Evolutionary conservation across 1,140 invertebrate genomes (phyloP).

Genomic region (Cryptotermes secundus): DNA sequence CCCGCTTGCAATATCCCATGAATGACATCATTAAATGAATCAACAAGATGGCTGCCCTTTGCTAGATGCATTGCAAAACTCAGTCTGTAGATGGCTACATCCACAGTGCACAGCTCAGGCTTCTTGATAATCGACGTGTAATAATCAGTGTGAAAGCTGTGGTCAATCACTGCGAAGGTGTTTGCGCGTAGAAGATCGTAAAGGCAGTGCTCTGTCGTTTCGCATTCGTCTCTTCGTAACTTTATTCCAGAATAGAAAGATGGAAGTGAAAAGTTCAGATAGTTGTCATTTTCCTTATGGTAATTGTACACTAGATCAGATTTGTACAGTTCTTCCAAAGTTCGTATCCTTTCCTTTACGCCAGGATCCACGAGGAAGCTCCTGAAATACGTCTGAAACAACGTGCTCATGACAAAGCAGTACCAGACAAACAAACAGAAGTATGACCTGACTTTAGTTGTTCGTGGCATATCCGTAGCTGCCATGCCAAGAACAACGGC

Average conservation of each 20-base stretch:
- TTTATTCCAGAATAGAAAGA: background rate
- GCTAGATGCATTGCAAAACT: background rate
- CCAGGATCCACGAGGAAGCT: background rate
- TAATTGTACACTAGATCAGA: background rate
- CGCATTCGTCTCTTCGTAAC: background rate
- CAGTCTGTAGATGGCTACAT: background rate
- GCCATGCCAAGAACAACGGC: background rate
- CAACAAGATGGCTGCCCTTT: background rate
- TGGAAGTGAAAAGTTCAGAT: background rate
- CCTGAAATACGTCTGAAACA: background rate
- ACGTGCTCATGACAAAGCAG: background rate
- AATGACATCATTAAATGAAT: background rate
- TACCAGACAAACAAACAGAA: constrained; percentile 5
- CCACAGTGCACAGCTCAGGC: background rate
- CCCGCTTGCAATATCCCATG: background rate
- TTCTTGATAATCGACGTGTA: background rate
- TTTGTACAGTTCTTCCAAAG: background rate
- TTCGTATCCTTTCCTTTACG: background rate
- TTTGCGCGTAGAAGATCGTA: background rate
- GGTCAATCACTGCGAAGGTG: background rate
- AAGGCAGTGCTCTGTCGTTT: background rate
- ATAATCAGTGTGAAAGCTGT: background rate
- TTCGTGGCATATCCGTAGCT: background rate
- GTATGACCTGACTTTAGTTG: background rate
- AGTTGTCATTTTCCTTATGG: background rate